Evolutionary conservation across 2,113 vertebrate genomes (phyloP).

Genomic region (Lynx canadensis): DNA sequence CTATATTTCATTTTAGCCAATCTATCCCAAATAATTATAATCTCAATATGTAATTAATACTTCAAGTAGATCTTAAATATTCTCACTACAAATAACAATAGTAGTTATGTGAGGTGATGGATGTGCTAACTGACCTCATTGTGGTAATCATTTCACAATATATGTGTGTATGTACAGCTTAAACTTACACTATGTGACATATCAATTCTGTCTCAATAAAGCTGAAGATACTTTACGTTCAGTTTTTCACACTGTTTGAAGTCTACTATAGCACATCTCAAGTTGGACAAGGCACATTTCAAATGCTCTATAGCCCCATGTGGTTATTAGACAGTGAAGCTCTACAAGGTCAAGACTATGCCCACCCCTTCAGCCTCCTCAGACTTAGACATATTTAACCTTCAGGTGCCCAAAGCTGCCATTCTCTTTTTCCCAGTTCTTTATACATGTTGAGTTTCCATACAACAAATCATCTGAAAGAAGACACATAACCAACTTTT

Average conservation of each 20-base stretch:
- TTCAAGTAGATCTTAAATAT: neutral
- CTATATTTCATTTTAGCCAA: neutral
- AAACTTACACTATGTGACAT: neutral
- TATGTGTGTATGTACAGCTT: neutral
- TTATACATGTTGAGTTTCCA: conserved; percentile 3
- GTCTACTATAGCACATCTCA: neutral
- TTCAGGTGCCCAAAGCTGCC: neutral
- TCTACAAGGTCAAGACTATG: neutral
- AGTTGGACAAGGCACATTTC: neutral
- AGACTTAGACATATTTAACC: neutral
- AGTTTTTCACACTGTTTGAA: neutral
- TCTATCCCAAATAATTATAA: neutral
- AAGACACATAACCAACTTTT: neutral
- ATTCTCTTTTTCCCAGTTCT: neutral
- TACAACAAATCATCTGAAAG: conserved; percentile 12
- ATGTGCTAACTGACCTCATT: neutral
- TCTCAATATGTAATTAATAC: neutral
- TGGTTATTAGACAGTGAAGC: neutral
- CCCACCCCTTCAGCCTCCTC: neutral
- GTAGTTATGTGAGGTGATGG: neutral
- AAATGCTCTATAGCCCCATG: neutral
- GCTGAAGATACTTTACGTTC: neutral
- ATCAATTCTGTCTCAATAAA: neutral
- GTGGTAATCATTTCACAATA: neutral
- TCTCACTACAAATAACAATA: neutral